Conservation (phyloP, 2,797 vertebrate genomes). For the Varecia variegata region DNA sequence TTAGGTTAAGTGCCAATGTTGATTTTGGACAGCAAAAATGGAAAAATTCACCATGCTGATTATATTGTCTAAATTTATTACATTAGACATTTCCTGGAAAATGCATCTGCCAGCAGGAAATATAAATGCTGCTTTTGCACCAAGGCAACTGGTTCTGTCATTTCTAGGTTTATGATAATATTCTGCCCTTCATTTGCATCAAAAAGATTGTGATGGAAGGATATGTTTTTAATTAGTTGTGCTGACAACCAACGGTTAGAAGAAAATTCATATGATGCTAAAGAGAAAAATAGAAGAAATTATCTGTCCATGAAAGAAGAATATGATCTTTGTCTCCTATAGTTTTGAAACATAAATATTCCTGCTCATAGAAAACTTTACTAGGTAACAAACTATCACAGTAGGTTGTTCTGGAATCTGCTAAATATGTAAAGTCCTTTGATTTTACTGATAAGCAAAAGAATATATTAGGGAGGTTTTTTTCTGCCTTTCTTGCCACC, state of each 20-base stretch:
- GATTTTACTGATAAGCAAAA: background rate
- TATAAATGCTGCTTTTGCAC: slow-evolving; percentile 82
- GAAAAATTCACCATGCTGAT: slow-evolving; percentile 86
- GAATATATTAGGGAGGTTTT: background rate
- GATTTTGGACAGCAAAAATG: slow-evolving; percentile 85
- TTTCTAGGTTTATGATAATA: slow-evolving; percentile 81
- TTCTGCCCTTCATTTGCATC: slow-evolving; percentile 78
- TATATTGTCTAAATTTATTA: slow-evolving; percentile 90
- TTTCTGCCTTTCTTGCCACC: background rate
- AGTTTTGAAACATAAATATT: slow-evolving; percentile 30
- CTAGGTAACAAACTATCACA: background rate
- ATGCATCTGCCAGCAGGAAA: slow-evolving; percentile 86
- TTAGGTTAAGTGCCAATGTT: slow-evolving; percentile 84
- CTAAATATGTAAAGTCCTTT: background rate
- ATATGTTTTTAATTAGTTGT: slow-evolving; percentile 81
- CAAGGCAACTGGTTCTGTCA: slow-evolving; percentile 75
- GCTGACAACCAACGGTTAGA: slow-evolving; percentile 78
- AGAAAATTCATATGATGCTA: slow-evolving; percentile 52
- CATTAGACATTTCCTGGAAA: slow-evolving; percentile 86
- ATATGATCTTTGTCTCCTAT: slow-evolving; percentile 21
- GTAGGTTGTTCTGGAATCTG: background rate
- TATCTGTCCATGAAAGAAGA: slow-evolving; percentile 63
- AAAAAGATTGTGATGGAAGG: slow-evolving; percentile 74
- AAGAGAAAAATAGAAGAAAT: slow-evolving; percentile 67
- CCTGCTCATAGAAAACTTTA: slow-evolving; percentile 50